Percentiles rank a stretch among this genome's conserved stretches.
These are phyloP conservation scores for Leptinotarsa tumamoca DNA, from an alignment of 2,888 invertebrate species.

Conservation along the genomic window DNA sequence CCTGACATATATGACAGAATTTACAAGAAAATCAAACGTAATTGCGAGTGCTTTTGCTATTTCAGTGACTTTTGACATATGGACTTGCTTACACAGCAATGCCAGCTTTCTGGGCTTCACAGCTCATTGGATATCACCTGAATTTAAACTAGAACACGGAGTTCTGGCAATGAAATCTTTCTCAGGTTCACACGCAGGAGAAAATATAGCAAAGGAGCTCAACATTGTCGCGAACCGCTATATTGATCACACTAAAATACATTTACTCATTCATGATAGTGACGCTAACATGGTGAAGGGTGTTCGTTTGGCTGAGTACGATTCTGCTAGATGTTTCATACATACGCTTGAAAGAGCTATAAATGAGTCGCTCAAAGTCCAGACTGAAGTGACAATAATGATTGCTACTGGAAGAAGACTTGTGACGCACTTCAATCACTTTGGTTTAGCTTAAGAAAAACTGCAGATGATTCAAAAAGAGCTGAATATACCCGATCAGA, in stretches of 20 bases:
- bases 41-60: neutral
- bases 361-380: conserved; percentile 36
- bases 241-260: conserved; percentile 45
- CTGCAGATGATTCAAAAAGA: conserved; percentile 46
- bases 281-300: conserved; percentile 32
- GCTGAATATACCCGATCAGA: conserved; percentile 47
- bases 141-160: conserved; percentile 42
- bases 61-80: conserved; percentile 6
- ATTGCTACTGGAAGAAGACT: neutral
- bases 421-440: conserved; percentile 35
- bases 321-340: conserved; percentile 46
- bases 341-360: conserved; percentile 47
- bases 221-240: conserved; percentile 45
- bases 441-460: conserved; percentile 41
- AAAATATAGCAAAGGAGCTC: conserved; percentile 40
- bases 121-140: conserved; percentile 42
- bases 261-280: neutral
- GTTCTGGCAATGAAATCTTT: conserved; percentile 53
- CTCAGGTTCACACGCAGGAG: conserved; percentile 42
- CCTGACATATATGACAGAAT: neutral
- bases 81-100: neutral
- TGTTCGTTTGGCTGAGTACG: conserved; percentile 38
- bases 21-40: neutral
- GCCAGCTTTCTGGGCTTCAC: conserved; percentile 7
- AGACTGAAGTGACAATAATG: conserved; percentile 44